Evolutionary conservation across 2,113 vertebrate genomes (phyloP).

Genomic region (Phalacrocorax carbo): DNA sequence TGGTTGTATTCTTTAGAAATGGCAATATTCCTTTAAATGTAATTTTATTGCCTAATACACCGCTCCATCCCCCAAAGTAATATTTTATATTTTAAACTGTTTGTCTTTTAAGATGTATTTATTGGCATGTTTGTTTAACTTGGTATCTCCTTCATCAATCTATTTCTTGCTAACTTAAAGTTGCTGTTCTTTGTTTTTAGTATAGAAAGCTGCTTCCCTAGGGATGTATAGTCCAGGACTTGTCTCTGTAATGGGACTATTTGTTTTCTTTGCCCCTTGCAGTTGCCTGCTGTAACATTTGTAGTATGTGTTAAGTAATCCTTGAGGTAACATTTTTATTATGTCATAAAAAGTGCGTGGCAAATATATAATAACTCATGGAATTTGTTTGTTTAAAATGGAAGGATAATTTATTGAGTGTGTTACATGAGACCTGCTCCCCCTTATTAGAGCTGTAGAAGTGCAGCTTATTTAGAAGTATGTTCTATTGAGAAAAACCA

Average conservation of each 20-base stretch:
- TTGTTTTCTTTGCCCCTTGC: constrained; percentile 85
- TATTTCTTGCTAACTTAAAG: constrained; percentile 64
- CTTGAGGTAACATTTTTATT: constrained; percentile 86
- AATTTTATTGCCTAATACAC: neutral
- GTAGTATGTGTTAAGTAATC: constrained; percentile 87
- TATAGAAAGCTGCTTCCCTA: constrained; percentile 62
- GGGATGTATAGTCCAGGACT: constrained; percentile 71
- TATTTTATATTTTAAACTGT: constrained; percentile 25
- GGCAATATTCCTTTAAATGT: neutral
- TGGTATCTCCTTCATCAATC: constrained; percentile 69
- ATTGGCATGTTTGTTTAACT: constrained; percentile 61
- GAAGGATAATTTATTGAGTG: constrained; percentile 86
- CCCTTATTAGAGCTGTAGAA: constrained; percentile 78
- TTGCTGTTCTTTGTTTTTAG: constrained; percentile 71
- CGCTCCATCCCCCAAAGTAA: neutral
- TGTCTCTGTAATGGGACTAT: constrained; percentile 74
- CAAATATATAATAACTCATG: constrained; percentile 85
- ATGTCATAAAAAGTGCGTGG: constrained; percentile 84
- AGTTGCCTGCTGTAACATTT: constrained; percentile 83
- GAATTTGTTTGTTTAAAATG: constrained; percentile 85
- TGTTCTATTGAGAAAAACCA: constrained; percentile 78
- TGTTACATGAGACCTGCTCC: constrained; percentile 82
- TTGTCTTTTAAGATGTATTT: constrained; percentile 61
- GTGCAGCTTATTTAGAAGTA: constrained; percentile 71
- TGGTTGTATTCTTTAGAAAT: constrained; percentile 2